Evolutionary conservation across 2,797 vertebrate genomes (phyloP), one percentile per base, ranked within the genome.

Genomic region (Octomys mimax): DNA sequence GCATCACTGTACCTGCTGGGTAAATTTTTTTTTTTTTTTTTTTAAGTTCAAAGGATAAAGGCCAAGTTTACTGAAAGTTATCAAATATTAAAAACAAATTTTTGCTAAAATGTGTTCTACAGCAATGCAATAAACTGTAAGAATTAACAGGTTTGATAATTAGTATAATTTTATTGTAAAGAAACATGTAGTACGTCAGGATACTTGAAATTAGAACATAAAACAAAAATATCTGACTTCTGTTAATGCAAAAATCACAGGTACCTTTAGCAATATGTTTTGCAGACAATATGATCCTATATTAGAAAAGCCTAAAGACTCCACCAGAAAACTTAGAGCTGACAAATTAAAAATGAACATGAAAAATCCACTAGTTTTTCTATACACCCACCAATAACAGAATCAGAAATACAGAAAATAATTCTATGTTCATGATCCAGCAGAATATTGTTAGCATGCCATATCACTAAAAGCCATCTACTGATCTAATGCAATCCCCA

Each of bases 151-250:
- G 39, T 70, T 33, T 59, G 64, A 54, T 33, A 90, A 33, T 7
- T 42, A 42, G 22, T 62, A 39, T 28, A 62, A 87, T 92, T 89
- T 92, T n/a, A 82, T 46, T 89, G 73, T 49, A 83, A 31, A 61
- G n/a, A 21, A 84, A 33, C 16, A 39, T 16, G 54, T 0, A 59
- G 4, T 71, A 83, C 42, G 59, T 92, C 28, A 86, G 66, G 26
- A 92, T 68, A 83, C 59, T 79, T 89, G 2, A 1, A 81, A 88
- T 57, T 92, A n/a, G 31, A 92, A 87, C 31, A 33, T 46, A 91
- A 92, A 97, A 68, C 54, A 88, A 91, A 97, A 61, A 57, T 36
- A 57, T 7, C 2, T 52, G 54, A 73, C 49, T 83, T 82, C 36
- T 83, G 14, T 88, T 36, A 36, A 36, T 68, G 31, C 52, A 70